A percentile compares a stretch with the other conserved stretches of the same genome.
Evolutionary conservation across 1,140 invertebrate genomes (phyloP).

Genomic region (Gryllus bimaculatus): DNA sequence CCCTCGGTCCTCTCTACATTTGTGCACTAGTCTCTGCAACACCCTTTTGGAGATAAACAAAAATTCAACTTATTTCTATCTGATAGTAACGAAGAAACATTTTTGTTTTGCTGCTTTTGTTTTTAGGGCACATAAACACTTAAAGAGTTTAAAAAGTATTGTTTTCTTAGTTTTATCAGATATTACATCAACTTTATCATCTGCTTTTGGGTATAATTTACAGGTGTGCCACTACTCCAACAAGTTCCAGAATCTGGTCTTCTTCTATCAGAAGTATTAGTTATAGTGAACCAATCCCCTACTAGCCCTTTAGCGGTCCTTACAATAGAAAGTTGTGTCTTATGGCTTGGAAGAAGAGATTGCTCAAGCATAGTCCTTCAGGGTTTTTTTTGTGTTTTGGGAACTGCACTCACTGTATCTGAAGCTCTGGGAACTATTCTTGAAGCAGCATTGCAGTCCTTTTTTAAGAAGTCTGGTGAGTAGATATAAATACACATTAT

Average conservation of each 20-base stretch:
- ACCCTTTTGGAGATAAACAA: too few species aligned
- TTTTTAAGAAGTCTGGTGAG: slow-evolving; percentile 38
- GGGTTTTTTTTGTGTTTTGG: slow-evolving; percentile 37
- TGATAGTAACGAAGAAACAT: too few species aligned
- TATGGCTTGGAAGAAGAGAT: slow-evolving; percentile 32
- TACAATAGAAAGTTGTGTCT: slow-evolving; percentile 25
- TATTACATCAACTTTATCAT: not conserved
- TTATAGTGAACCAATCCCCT: slow-evolving; percentile 37
- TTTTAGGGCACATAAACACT: too few species aligned
- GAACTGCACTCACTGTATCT: slow-evolving; percentile 36
- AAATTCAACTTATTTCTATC: too few species aligned
- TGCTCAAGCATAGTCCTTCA: slow-evolving; percentile 38
- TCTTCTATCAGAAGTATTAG: slow-evolving; percentile 39
- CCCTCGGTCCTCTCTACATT: too few species aligned
- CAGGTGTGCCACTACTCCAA: slow-evolving; percentile 40
- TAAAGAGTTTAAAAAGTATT: too few species aligned
- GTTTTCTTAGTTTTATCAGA: too few species aligned
- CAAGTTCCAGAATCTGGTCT: slow-evolving; percentile 42
- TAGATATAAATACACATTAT: not conserved
- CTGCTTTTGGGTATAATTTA: not conserved
- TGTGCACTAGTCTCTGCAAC: too few species aligned
- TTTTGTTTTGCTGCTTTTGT: too few species aligned
- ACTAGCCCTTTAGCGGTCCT: slow-evolving; percentile 25
- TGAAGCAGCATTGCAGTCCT: slow-evolving; percentile 40
- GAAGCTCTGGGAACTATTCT: slow-evolving; percentile 37